Evolutionary conservation across 1,140 invertebrate species (phyloP), one percentile per base, ranked within the genome.

Genomic region (Apolygus lucorum): DNA sequence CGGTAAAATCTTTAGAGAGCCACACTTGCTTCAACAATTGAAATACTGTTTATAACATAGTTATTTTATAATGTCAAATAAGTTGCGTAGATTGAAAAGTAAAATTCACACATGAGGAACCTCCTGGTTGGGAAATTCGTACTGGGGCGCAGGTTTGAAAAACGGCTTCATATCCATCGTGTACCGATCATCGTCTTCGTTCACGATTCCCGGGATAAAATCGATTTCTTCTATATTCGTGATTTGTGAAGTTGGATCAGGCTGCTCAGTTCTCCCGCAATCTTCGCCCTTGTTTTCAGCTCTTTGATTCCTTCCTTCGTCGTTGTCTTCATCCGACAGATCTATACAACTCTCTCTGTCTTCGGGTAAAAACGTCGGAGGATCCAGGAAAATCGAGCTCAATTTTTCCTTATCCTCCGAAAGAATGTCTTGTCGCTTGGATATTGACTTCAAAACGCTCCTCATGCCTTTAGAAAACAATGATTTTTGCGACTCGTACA

Each of bases 341-440:
- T 59, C 22, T 17, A 59, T 22, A 24, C 54, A 59, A 24, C 54
- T 59, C 22, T 59, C 54, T 22, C 54, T 8, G 22, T 59, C 54
- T 14, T 59, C 54, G 8, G 54, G 54, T 24, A 59, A 59, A 59
- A 59, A 59, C 54, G 54, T 59, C 22, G 54, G 54, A 17, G 54
- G 54, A 24, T 59, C 54, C 54, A 59, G 22, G 22, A 59, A 59
- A 4, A 59, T 59, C 22, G 54, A 59, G 22, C 54, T 59, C 4
- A 59, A 21, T 59, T 59, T 59, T 22, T 59, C 54, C 22, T 59
- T 59, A 21, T 59, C 54, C 22, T 59, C 54, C 11, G 22, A 17
- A 4, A 59, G 54, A 59, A 59, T 59, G 22, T 59, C 22, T 13
- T 8, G 22, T 11, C 22, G 54, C 22, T 59, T 22, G 2, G 54